Conservation (phyloP, 2,797 vertebrate species). For the Chelon auratus region DNA sequence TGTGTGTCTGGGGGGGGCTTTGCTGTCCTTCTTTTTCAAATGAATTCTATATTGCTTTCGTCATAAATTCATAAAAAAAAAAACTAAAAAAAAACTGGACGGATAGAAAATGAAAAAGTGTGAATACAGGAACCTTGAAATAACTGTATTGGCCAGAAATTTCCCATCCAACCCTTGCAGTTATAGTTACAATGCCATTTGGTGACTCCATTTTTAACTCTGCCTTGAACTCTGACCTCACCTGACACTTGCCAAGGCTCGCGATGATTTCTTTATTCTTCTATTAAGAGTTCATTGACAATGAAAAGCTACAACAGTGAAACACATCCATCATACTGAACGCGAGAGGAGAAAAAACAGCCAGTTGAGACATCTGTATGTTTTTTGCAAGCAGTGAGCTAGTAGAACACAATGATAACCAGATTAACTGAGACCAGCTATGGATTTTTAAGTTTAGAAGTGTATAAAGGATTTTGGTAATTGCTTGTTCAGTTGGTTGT, state of each 20-base stretch:
- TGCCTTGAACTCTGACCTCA: conserved; percentile 48
- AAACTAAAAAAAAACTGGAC: conserved; percentile 20
- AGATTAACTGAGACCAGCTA: neutral
- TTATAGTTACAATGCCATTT: conserved; percentile 24
- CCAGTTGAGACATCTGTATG: neutral
- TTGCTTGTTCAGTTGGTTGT: neutral
- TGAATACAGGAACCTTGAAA: conserved; percentile 56
- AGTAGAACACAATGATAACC: neutral
- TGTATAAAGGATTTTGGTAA: too few relatives aligned
- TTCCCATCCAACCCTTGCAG: conserved; percentile 5
- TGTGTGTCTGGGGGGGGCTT: conserved; percentile 21
- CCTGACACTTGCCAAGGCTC: conserved; percentile 18
- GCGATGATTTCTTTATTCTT: conserved; percentile 46
- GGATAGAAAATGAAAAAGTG: conserved; percentile 22
- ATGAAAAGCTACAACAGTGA: neutral
- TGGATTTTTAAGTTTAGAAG: too few relatives aligned
- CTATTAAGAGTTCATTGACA: conserved; percentile 1
- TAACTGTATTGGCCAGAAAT: conserved; percentile 29
- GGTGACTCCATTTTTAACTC: conserved; percentile 13
- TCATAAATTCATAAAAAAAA: conserved; percentile 48
- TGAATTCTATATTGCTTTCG: conserved; percentile 45
- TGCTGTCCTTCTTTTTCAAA: conserved; percentile 53
- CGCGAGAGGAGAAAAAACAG: conserved; percentile 9
- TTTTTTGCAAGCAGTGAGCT: neutral
- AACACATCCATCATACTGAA: conserved; percentile 9